Conservation (phyloP, 1,140 invertebrate genomes). For the Hyles vespertilio region DNA sequence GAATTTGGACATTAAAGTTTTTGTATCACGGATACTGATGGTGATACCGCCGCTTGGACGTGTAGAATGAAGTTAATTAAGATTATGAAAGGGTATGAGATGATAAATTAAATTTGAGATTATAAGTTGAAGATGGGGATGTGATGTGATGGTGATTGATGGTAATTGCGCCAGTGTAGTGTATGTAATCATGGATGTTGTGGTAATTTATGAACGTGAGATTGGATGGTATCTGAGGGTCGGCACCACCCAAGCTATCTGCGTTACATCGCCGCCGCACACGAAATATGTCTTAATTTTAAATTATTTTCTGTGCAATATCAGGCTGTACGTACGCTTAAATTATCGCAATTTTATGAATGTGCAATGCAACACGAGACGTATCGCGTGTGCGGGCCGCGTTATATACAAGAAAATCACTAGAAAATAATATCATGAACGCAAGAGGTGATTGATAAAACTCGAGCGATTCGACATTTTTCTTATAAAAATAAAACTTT, state of each 20-base stretch:
- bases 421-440: slow-evolving; percentile 4
- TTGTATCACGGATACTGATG: neutral
- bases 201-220: neutral
- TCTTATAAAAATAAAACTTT: slow-evolving; percentile 1
- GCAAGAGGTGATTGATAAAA: neutral
- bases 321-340: neutral
- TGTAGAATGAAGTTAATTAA: neutral
- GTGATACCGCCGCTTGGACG: neutral
- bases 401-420: neutral
- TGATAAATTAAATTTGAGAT: no score
- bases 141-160: no score
- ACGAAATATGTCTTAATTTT: no score
- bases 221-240: no score
- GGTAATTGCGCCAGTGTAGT: no score
- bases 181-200: neutral
- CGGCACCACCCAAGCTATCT: no score
- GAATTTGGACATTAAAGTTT: slow-evolving; percentile 17
- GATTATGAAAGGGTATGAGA: neutral
- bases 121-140: no score
- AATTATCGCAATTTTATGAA: neutral
- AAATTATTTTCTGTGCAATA: neutral
- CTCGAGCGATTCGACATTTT: neutral
- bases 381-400: neutral
- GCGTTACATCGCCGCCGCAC: no score
- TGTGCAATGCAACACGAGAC: no score